Percentiles rank a stretch among this genome's conserved stretches.
These are phyloP conservation scores for Patella ulyssiponensis DNA, from an alignment of 2,888 invertebrate species.

Conservation along the genomic window DNA sequence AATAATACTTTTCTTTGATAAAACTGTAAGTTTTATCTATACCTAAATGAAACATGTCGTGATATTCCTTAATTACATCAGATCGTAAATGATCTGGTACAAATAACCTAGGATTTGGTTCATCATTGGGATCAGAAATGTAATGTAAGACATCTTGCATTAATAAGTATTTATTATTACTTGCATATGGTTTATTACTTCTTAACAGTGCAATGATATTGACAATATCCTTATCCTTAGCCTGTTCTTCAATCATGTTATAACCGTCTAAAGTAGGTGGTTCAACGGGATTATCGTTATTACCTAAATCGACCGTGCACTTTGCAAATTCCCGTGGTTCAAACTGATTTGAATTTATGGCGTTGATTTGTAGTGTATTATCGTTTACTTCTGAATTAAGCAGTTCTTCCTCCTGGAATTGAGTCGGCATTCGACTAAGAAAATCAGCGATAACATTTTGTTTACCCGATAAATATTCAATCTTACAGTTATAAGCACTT, in stretches of 20 bases:
- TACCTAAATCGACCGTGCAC: background rate
- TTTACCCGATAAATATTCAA: conserved; percentile 27
- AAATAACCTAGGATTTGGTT: background rate
- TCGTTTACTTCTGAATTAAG: background rate
- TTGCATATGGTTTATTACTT: background rate
- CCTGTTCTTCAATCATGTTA: conserved; percentile 6
- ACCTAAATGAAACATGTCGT: background rate
- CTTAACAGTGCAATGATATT: background rate
- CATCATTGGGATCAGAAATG: background rate
- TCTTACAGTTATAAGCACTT: conserved; percentile 33
- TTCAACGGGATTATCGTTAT: background rate
- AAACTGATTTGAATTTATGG: background rate
- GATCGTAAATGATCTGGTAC: background rate
- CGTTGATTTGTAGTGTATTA: background rate
- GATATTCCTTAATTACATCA: background rate
- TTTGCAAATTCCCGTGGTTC: background rate
- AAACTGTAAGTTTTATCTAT: background rate
- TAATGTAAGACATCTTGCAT: background rate
- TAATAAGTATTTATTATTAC: background rate
- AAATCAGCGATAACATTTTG: conserved; percentile 29
- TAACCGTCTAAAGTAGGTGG: background rate
- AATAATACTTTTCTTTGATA: too few relatives aligned
- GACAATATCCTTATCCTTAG: background rate
- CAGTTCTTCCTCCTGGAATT: too few relatives aligned
- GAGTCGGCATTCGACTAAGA: background rate